Base-by-base conservation (phyloP, 1,140 invertebrate genomes). In the Anoplophora glabripennis region DNA sequence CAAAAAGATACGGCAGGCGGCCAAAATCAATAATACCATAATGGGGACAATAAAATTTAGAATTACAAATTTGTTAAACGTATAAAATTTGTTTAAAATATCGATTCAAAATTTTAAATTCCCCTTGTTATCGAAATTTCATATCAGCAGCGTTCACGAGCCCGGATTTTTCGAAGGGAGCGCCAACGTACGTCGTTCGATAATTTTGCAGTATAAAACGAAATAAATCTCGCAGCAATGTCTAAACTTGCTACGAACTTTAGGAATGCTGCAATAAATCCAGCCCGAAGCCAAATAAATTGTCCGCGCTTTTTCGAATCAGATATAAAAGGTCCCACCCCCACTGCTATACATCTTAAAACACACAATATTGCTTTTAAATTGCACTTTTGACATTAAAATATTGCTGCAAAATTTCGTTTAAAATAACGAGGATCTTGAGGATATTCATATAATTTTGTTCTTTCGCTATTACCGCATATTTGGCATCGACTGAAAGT, bases 31-130 rank as follows among this genome's bases (percentile, higher is more conserved):
- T 56, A 56, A 46, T 37, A 56, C 44, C 55, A 35, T 49, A 53
- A 48, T 51, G 47, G 44, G 56, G 44, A 58, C 56, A 58, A 58
- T 58, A 63, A 66, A 63, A 66, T 66, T 66, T 66, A 63, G 64
- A 66, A 66, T 66, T 66, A 63, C 64, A 66, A 66, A 66, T 66
- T 66, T 66, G 49, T 53, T 36, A 61, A 63, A 59, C 60, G 61
- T 53, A 62, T 58, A 59, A 63, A 66, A 62, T 62, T 59, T 63
- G 59, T 63, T 66, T 63, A 59, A 59, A 62, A 51, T 62, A 58
- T 66, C 64, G 59, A 63, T 66, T 46, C 61, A 49, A 64, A 64
- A 64, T 61, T 64, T 64, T 64, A 61, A 64, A 64, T 64, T 64
- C 58, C 40, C 28, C 62, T 18, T 54, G 57, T 64, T 64, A 64